phyloP scores from a whole-genome alignment of 2,797 vertebrate genomes.

The Spea hammondii region DNA sequence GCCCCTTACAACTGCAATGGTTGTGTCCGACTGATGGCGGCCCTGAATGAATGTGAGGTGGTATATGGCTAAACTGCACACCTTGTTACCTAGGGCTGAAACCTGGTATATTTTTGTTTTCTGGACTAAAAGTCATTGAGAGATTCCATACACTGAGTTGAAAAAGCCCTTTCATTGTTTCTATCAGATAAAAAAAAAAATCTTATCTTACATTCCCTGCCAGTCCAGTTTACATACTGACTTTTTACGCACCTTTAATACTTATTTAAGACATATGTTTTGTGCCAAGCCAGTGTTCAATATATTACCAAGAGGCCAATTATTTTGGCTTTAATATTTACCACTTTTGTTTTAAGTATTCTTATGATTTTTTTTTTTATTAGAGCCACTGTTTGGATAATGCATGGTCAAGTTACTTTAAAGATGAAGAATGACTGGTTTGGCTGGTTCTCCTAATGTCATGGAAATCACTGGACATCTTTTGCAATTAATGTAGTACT shows the following conservation, averaged over 20 bases:
- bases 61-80: no score
- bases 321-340: constrained; percentile 4
- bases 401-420: background rate
- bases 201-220: constrained; percentile 5
- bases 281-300: constrained; percentile 5
- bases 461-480: background rate
- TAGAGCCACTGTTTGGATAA: constrained; percentile 5
- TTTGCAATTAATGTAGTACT: background rate
- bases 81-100: no score
- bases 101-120: background rate
- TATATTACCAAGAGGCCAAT: constrained; percentile 3
- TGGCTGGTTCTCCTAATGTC: background rate
- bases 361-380: constrained; percentile 3
- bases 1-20: no score
- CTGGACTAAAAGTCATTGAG: background rate
- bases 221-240: background rate
- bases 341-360: constrained; percentile 7
- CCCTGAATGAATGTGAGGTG: no score
- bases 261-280: constrained; percentile 9
- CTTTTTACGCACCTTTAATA: background rate
- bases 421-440: background rate
- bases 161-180: constrained; percentile 7
- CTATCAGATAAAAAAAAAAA: constrained; percentile 16
- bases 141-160: background rate
- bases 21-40: no score